These are phyloP conservation scores for Sycophaga agraensis DNA, from an alignment of 1,140 invertebrate species.

Conservation along the genomic window DNA sequence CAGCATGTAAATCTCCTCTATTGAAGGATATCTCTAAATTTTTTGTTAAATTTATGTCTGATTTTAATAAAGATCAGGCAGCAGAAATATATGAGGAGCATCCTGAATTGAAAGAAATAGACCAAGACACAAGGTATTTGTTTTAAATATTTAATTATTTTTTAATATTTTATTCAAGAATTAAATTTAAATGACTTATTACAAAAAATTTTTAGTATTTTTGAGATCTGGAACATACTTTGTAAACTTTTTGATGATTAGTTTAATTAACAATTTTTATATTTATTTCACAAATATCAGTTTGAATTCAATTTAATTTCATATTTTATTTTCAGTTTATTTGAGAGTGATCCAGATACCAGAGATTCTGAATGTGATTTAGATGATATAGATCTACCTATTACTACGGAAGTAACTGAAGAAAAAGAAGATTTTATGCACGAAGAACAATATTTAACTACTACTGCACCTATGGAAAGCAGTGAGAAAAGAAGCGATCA, in stretches of 20 bases:
- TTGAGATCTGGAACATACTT: no score
- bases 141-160: slow-evolving; percentile 10
- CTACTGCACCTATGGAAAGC: background rate
- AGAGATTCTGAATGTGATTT: no score
- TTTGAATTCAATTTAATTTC: no score
- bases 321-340: no score
- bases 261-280: background rate
- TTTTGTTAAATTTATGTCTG: slow-evolving; percentile 60
- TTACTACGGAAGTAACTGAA: slow-evolving; percentile 2
- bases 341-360: no score
- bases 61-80: slow-evolving; percentile 61
- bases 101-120: slow-evolving; percentile 48
- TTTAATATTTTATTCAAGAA: background rate
- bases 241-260: background rate
- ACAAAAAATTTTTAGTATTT: background rate
- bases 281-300: no score
- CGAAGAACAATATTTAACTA: slow-evolving; percentile 7
- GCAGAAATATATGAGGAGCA: slow-evolving; percentile 43
- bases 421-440: background rate
- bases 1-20: slow-evolving; percentile 44
- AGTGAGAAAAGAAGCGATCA: slow-evolving; percentile 1
- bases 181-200: background rate
- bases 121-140: slow-evolving; percentile 40
- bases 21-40: slow-evolving; percentile 47
- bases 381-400: no score